Evolutionary conservation across 2,888 invertebrate species (phyloP), one percentile per base, ranked within the genome.

Genomic region (Pseudococcus longispinus): DNA sequence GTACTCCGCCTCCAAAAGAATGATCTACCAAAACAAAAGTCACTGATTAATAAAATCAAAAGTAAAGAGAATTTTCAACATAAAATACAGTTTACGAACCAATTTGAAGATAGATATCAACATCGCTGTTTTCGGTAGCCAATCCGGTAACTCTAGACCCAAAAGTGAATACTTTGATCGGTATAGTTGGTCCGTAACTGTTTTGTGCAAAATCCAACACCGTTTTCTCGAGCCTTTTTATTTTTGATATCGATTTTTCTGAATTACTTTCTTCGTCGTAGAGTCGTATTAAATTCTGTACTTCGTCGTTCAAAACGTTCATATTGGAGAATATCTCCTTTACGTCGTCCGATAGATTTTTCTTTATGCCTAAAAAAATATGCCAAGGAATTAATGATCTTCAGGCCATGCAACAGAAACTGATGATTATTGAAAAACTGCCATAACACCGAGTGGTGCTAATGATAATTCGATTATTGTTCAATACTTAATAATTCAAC

Each of bases 71-170:
- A 60, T 23, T 2, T 60, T 60, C 60, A n/a, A 20, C 20, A 23
- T 42, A 77, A n/a, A 86, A 86, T n/a, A 46, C 9, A 86, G 20
- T 2, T 20, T 20, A 65, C 83, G 86, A 86, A 89, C 89, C 88
- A 20, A 88, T 87, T 74, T 88, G 88, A 51, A 88, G 84, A 44
- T 88, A 89, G 4, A 89, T 85, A 87, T 89, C 89, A 26, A 89
- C 88, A 82, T 89, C 89, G 87, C 89, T 89, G 11, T 88, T 87
- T 32, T 74, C 55, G 11, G 87, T 87, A 46, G 89, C 89, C 77
- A 89, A 88, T 20, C 89, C 89, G 11, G 89, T 88, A 29, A 88
- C 88, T 80, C 89, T 88, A 6, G 89, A 89, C 26, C 89, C 89
- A 85, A 89, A 89, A 13, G 83, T 82, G 26, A 88, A 84, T 20